Percentiles rank a stretch among this genome's conserved stretches.
Conservation (phyloP, 2,888 invertebrate genomes). For the Eupithecia subfuscata region DNA sequence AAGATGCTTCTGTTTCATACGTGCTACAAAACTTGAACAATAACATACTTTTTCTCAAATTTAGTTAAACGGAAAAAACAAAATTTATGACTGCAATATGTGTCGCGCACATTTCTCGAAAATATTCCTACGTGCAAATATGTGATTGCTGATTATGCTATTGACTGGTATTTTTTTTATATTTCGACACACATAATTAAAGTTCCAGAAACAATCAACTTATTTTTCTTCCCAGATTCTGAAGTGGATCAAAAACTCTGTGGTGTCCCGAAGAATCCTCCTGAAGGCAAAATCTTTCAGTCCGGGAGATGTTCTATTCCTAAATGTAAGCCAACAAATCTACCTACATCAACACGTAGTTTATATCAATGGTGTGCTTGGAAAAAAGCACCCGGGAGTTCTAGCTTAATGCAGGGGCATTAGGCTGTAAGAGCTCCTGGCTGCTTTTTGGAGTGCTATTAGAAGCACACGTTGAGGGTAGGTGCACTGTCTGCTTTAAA, state of each 20-base stretch:
- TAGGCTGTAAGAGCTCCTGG: neutral
- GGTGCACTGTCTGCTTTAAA: neutral
- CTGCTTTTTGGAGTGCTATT: neutral
- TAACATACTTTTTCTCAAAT: too few species aligned
- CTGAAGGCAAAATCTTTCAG: slow-evolving; percentile 13
- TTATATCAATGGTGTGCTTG: neutral
- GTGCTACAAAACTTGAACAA: too few species aligned
- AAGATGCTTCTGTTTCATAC: too few species aligned
- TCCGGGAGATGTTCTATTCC: slow-evolving; percentile 5
- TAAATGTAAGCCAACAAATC: slow-evolving; percentile 23
- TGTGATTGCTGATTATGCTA: too few species aligned
- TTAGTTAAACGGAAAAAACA: too few species aligned
- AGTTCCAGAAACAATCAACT: neutral
- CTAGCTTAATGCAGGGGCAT: neutral
- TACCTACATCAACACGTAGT: neutral
- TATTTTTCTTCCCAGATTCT: slow-evolving; percentile 18
- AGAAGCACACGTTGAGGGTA: too few species aligned
- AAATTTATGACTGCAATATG: too few species aligned
- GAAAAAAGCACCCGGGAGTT: neutral
- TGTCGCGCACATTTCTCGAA: too few species aligned
- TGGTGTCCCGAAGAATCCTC: slow-evolving; percentile 12
- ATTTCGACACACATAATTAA: too few species aligned
- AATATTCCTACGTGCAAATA: too few species aligned
- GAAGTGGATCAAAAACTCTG: slow-evolving; percentile 11
- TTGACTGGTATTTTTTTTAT: too few species aligned